These are phyloP conservation scores for Papilio dardanus DNA, from an alignment of 1,140 invertebrate genomes.

Conservation along the genomic window DNA sequence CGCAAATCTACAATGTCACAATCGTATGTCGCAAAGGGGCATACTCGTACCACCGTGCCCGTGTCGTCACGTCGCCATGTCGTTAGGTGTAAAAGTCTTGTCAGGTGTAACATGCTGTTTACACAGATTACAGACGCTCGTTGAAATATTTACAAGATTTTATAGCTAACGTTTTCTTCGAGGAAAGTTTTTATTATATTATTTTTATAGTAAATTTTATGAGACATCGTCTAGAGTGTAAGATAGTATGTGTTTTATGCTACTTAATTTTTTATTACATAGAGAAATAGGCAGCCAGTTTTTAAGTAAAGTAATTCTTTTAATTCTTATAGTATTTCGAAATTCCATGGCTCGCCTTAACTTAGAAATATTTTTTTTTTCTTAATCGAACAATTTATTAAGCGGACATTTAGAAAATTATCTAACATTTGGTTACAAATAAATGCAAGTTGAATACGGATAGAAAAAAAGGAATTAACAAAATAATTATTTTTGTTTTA, in stretches of 20 bases:
- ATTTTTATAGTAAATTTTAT: not conserved
- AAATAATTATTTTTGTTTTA: no score
- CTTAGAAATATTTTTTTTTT: no score
- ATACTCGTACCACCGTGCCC: not conserved
- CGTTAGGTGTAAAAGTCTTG: slow-evolving; percentile 17
- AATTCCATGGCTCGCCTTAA: no score
- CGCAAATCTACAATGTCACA: no score
- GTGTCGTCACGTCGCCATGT: not conserved
- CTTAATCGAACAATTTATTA: no score
- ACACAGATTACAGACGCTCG: slow-evolving; percentile 1
- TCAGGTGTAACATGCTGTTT: slow-evolving; percentile 22
- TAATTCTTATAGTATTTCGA: no score
- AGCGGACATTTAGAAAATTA: no score
- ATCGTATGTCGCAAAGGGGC: not conserved
- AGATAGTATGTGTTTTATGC: not conserved
- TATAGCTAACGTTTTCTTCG: not conserved
- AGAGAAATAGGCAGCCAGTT: not conserved
- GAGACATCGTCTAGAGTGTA: not conserved
- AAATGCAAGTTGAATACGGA: no score
- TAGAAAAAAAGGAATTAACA: no score
- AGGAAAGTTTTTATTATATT: slow-evolving; percentile 1
- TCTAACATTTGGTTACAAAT: no score
- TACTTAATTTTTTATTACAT: not conserved
- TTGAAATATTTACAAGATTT: not conserved
- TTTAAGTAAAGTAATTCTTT: no score